phyloP scores from a whole-genome alignment of 1,140 invertebrate genomes.

The Schlechtendalia chinensis region DNA sequence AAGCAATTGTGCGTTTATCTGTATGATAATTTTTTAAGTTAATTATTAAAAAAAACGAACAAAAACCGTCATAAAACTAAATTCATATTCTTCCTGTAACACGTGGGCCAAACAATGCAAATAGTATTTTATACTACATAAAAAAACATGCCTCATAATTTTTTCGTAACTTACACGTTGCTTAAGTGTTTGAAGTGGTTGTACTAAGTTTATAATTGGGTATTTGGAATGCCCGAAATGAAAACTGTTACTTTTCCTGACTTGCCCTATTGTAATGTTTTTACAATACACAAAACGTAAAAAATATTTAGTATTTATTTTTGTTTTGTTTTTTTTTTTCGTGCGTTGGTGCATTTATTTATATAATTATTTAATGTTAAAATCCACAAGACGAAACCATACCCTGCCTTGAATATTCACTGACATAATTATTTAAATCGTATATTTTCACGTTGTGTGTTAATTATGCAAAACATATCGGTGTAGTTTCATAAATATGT shows the following conservation, averaged over 20 bases:
- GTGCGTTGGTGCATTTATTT: neutral
- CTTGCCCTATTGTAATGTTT: no score
- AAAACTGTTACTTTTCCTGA: neutral
- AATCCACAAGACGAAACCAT: neutral
- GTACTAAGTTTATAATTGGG: slow-evolving; percentile 1
- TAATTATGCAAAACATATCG: slow-evolving; percentile 34
- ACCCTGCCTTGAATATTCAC: neutral
- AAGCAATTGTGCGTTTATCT: no score
- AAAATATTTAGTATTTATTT: neutral
- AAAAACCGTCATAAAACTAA: neutral
- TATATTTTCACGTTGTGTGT: slow-evolving; percentile 12
- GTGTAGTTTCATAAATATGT: slow-evolving; percentile 23
- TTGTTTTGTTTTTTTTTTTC: neutral
- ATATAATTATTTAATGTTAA: neutral
- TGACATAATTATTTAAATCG: neutral
- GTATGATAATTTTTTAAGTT: no score
- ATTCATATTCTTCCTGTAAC: neutral
- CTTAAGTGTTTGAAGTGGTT: slow-evolving; percentile 2
- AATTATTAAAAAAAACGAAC: no score
- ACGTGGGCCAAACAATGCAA: no score
- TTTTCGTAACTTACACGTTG: neutral
- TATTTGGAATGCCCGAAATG: neutral
- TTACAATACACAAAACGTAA: no score
- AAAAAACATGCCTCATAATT: no score
- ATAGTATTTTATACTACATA: no score